Base-by-base conservation (phyloP, 2,888 invertebrate genomes). In the Drosophila dives region DNA sequence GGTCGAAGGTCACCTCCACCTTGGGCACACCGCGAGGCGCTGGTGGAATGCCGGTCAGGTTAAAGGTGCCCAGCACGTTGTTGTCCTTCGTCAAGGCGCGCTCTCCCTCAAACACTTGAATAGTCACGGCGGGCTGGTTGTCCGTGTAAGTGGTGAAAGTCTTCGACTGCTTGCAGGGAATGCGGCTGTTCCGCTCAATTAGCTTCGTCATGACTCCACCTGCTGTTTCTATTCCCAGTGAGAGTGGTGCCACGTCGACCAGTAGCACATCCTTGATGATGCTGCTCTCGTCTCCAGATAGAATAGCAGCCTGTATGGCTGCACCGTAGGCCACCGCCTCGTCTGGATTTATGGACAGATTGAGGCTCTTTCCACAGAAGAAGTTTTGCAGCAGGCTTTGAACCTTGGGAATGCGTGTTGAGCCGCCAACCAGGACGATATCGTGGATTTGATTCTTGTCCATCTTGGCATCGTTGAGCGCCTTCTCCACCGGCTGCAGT, bases 1-100 rank as follows among this genome's bases (percentile, higher is more conserved):
- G 95, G 58, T 93, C 93, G 91, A 97, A 97, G 48, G 96, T 97
- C 32, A 97, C 97, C 91, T 97, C 98, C 94, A 95, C 98, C 93
- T 95, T 97, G 75, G 95, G 98, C 76, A 96, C 98, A 91, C 96
- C 99, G 76, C 95, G 96, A 68, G 96, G 99, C 91, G 97, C 97
- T n/a, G 99, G 98, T 2, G 99, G 98, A 90, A 99, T 99, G 40
- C 98, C 98, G 8, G 97, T 97, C 61, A 99, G 95, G 93, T 99
- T 98, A 93, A 99, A 99, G 92, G 97, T 99, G 65, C 99, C 99
- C 75, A 99, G 95, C 51, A 98, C 94, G 92, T 99, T 97, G 94
- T 98, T 98, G 93, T 98, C 98, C 91, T 96, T 97, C 78, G 98
- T 98, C 97, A 98, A 96, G 51, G 97, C 97, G 45, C 97, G 94